Conservation (phyloP, 2,888 invertebrate species). For the Cristatella mucedo region DNA sequence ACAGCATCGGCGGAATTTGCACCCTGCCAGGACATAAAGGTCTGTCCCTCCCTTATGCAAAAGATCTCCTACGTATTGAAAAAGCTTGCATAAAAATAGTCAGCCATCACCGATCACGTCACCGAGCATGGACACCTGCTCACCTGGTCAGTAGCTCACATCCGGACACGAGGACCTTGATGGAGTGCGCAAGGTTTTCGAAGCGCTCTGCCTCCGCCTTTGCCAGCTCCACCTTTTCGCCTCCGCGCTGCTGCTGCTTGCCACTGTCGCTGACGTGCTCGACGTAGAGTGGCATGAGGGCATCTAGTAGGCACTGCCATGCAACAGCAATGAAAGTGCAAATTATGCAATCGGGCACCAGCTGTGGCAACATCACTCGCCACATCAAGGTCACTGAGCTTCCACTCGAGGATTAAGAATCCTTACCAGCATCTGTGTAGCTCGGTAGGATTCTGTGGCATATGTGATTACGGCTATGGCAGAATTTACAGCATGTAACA, state of each 20-base stretch:
- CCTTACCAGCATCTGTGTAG: conserved; percentile 44
- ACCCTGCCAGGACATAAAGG: too few species aligned
- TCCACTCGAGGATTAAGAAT: too few species aligned
- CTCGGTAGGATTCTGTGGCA: conserved; percentile 69
- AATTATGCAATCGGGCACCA: background rate
- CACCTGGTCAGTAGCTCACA: conserved; percentile 89
- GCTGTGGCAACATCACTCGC: too few species aligned
- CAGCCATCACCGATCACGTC: background rate
- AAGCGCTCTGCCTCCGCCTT: conserved; percentile 85
- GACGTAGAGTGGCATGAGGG: conserved; percentile 84
- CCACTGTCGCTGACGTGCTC: conserved; percentile 60
- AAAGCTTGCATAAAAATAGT: too few species aligned
- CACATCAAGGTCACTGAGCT: too few species aligned
- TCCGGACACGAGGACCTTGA: conserved; percentile 85
- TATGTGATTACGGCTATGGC: conserved; percentile 98
- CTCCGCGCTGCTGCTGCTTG: background rate
- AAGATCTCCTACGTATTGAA: too few species aligned
- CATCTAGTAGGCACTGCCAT: conserved; percentile 75
- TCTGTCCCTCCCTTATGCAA: too few species aligned
- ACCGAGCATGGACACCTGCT: conserved; percentile 21
- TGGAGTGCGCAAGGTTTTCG: conserved; percentile 75
- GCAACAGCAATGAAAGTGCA: conserved; percentile 1
- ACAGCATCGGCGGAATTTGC: too few species aligned
- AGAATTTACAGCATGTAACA: conserved; percentile 89
- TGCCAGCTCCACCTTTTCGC: conserved; percentile 32